A percentile compares a stretch with the other conserved stretches of the same genome.
Evolutionary conservation across 2,888 invertebrate species (phyloP).

Genomic region (Xylocampa areola): DNA sequence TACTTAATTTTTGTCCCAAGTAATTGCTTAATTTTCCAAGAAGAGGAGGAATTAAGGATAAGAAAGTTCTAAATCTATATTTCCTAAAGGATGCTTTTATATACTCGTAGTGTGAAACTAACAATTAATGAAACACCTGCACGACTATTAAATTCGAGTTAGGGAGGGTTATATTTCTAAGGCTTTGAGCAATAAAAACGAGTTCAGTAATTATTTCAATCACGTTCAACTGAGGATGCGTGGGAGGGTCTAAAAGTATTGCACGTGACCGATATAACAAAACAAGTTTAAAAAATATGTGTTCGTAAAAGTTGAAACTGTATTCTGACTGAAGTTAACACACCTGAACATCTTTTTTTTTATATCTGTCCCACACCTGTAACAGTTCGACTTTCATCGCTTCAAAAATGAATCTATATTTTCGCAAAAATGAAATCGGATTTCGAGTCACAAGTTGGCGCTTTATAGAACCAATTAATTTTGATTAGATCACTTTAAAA

Average conservation of each 20-base stretch:
- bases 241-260: slow-evolving; percentile 18
- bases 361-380: slow-evolving; percentile 21
- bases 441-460: slow-evolving; percentile 17
- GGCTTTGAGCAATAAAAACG: slow-evolving; percentile 52
- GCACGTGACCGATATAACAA: slow-evolving; percentile 23
- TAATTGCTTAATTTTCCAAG: too few relatives aligned
- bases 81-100: slow-evolving; percentile 5
- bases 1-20: too few relatives aligned
- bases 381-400: slow-evolving; percentile 38
- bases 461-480: slow-evolving; percentile 34
- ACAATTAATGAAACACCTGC: slow-evolving; percentile 77
- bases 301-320: slow-evolving; percentile 12
- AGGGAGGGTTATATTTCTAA: slow-evolving; percentile 59
- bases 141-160: slow-evolving; percentile 65
- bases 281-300: slow-evolving; percentile 14
- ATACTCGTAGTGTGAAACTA: slow-evolving; percentile 54
- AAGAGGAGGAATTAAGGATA: background rate
- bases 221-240: slow-evolving; percentile 29
- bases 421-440: slow-evolving; percentile 32
- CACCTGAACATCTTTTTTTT: slow-evolving; percentile 24
- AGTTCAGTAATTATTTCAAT: slow-evolving; percentile 41
- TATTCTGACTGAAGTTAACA: slow-evolving; percentile 16
- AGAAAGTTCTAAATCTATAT: slow-evolving; percentile 1
- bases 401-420: slow-evolving; percentile 30
- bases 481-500: slow-evolving; percentile 23